These are phyloP conservation scores for Argya squamiceps DNA, from an alignment of 2,797 vertebrate species.

Conservation along the genomic window DNA sequence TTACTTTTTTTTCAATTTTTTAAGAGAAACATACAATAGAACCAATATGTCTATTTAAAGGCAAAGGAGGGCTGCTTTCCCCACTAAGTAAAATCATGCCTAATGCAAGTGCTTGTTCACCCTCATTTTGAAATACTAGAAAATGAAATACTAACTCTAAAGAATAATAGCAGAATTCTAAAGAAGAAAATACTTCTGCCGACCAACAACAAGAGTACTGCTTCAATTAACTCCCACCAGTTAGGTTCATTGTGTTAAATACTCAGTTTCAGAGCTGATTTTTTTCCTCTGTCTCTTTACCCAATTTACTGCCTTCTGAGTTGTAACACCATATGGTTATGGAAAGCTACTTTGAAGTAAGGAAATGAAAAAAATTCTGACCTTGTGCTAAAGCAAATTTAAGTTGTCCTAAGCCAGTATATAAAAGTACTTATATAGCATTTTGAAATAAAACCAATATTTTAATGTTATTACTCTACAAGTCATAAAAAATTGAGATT, in stretches of 20 bases:
- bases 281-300: not conserved
- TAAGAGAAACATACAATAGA: not conserved
- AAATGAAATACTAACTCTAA: not conserved
- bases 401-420: not conserved
- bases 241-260: not conserved
- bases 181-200: not conserved
- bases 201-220: not conserved
- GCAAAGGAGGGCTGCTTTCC: not conserved
- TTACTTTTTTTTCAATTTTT: not conserved
- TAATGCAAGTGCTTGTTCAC: not conserved
- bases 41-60: not conserved
- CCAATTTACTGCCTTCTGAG: not conserved
- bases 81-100: not conserved
- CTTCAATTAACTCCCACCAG: not conserved
- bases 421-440: not conserved
- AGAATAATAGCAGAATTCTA: not conserved
- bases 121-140: not conserved
- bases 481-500: not conserved
- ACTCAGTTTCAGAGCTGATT: not conserved
- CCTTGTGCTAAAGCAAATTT: not conserved
- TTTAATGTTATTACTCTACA: not conserved
- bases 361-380: not conserved
- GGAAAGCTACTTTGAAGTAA: constrained; percentile 4
- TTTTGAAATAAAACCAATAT: constrained; percentile 1
- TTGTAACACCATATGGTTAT: not conserved